phyloP scores from a whole-genome alignment of 2,113 vertebrate species.

The Ptychochromis oligacanthus region DNA sequence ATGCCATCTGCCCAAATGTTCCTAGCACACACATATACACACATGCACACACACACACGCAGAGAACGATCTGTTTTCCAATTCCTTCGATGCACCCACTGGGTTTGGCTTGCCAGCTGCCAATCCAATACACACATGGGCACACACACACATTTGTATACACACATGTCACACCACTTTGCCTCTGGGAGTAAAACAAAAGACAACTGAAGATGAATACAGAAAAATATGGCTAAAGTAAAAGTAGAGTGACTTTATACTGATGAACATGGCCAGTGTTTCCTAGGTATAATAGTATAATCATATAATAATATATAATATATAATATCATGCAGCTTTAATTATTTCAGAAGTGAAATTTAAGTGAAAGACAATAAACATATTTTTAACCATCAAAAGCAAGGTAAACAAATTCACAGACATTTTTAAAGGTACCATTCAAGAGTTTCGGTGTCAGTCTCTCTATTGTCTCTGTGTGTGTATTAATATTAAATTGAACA shows the following conservation, averaged over 20 bases:
- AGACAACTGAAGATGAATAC: background rate
- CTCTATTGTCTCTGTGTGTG: too few relatives aligned
- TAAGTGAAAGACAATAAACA: too few relatives aligned
- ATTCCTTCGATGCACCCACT: conserved; percentile 53
- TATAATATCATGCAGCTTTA: too few relatives aligned
- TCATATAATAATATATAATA: background rate
- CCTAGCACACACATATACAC: conserved; percentile 15
- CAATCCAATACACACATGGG: conserved; percentile 11
- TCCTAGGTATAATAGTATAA: background rate
- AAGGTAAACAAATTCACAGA: too few relatives aligned
- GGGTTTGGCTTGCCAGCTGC: conserved; percentile 60
- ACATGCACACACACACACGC: conserved; percentile 5
- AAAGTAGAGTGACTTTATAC: background rate
- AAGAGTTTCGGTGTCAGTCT: too few relatives aligned
- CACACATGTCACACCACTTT: background rate
- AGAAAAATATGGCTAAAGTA: background rate
- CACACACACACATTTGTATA: background rate
- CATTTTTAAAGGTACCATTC: too few relatives aligned
- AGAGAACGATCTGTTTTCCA: conserved; percentile 34
- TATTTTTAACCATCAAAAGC: too few relatives aligned
- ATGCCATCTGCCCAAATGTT: conserved; percentile 72
- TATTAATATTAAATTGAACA: too few relatives aligned
- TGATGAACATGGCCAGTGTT: background rate
- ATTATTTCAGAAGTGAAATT: too few relatives aligned
- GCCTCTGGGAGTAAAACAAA: conserved; percentile 16